A percentile compares a stretch with the other conserved stretches of the same genome.
phyloP scores from a whole-genome alignment of 2,888 invertebrate species.

The Drosophila multiciliata region DNA sequence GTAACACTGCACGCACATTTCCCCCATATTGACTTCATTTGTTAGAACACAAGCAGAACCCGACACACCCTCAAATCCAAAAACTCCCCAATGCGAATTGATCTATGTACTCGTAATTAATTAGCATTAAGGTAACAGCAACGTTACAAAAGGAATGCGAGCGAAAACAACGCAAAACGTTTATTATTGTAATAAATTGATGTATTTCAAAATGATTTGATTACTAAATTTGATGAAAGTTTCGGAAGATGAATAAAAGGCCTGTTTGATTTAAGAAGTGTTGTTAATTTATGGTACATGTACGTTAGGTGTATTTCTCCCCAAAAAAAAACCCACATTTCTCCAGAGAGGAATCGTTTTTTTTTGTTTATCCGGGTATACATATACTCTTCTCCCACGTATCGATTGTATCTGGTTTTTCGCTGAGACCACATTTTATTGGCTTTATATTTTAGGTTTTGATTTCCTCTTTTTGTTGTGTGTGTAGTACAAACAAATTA shows the following conservation, averaged over 20 bases:
- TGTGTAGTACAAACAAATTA: slow-evolving; percentile 17
- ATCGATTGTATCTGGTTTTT: neutral
- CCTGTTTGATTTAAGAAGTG: slow-evolving; percentile 54
- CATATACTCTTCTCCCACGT: neutral
- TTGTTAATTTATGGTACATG: slow-evolving; percentile 39
- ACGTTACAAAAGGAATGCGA: slow-evolving; percentile 17
- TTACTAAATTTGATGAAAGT: slow-evolving; percentile 25
- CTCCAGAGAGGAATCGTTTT: neutral
- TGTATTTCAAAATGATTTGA: slow-evolving; percentile 34
- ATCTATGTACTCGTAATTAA: slow-evolving; percentile 23
- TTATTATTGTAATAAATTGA: slow-evolving; percentile 24
- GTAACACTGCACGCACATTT: slow-evolving; percentile 59
- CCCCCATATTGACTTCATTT: slow-evolving; percentile 14
- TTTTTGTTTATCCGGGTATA: neutral
- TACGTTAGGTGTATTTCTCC: neutral
- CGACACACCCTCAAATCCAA: slow-evolving; percentile 11
- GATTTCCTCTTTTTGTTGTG: neutral
- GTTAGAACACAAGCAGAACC: slow-evolving; percentile 24
- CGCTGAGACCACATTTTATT: slow-evolving; percentile 2
- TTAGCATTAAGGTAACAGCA: slow-evolving; percentile 34
- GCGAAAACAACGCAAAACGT: slow-evolving; percentile 20
- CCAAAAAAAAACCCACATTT: neutral
- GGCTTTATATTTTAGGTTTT: slow-evolving; percentile 21
- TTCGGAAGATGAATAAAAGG: slow-evolving; percentile 38
- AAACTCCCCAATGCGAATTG: neutral